Conservation (phyloP, 2,113 vertebrate species). For the Riparia riparia region DNA sequence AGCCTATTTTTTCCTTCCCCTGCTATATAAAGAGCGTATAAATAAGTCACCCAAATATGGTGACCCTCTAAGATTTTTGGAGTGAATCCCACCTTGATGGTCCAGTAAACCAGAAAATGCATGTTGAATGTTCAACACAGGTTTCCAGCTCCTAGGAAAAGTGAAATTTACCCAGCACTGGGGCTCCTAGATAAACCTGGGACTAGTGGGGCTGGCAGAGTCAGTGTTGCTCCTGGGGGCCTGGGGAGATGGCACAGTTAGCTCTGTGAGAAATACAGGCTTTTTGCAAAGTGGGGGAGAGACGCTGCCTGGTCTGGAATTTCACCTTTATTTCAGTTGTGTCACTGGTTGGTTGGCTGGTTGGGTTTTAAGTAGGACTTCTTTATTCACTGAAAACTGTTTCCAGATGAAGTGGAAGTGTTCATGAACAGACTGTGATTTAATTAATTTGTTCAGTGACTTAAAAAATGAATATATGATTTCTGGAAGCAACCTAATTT, state of each 20-base stretch:
- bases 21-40: not conserved
- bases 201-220: not conserved
- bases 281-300: not conserved
- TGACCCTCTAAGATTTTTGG: not conserved
- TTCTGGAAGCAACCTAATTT: not conserved
- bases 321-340: too few relatives aligned
- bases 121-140: not conserved
- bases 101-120: not conserved
- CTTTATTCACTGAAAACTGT: not conserved
- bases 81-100: not conserved
- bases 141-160: not conserved
- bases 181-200: not conserved
- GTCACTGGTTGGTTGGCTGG: not conserved
- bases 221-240: not conserved
- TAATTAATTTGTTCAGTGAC: not conserved
- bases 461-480: not conserved
- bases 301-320: not conserved
- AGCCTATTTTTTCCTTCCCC: not conserved
- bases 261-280: not conserved
- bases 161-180: rapidly evolving
- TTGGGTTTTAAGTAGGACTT: not conserved
- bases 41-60: not conserved
- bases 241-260: not conserved
- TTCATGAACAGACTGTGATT: not conserved
- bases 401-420: not conserved